Percentiles rank a stretch among this genome's conserved stretches.
Conservation (phyloP, 2,888 invertebrate genomes). For the Sesia bembeciformis region DNA sequence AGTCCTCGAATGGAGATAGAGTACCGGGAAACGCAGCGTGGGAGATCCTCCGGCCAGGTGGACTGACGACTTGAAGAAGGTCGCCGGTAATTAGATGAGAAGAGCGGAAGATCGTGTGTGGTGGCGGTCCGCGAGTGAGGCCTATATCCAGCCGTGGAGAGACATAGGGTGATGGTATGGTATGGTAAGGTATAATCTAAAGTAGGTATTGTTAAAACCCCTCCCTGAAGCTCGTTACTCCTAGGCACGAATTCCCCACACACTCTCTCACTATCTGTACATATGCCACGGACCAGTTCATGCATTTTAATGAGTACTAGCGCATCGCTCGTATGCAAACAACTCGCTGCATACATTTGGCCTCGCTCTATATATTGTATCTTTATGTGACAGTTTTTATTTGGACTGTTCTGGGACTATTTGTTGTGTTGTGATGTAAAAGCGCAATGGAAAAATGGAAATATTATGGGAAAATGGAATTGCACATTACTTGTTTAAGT, state of each 20-base stretch:
- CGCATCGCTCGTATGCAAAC: constrained; percentile 4
- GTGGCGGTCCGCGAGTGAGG: no score
- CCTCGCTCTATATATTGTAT: neutral
- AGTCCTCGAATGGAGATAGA: no score
- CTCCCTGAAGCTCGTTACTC: neutral
- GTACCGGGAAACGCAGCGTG: no score
- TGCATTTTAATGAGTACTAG: constrained; percentile 6
- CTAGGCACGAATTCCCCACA: neutral
- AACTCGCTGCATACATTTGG: constrained; percentile 1
- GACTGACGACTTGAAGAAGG: no score
- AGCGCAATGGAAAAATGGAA: neutral
- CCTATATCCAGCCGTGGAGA: no score
- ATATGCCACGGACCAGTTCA: constrained; percentile 1
- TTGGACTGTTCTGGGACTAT: neutral
- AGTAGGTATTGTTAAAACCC: neutral
- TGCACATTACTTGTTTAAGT: no score
- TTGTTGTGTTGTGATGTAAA: neutral
- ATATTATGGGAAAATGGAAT: no score
- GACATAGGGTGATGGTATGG: no score
- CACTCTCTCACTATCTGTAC: neutral
- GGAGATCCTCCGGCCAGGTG: no score
- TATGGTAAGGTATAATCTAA: no score
- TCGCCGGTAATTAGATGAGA: no score
- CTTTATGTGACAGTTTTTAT: constrained; percentile 1
- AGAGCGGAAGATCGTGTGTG: no score